phyloP scores from a whole-genome alignment of 2,113 vertebrate genomes.

The Oriolus oriolus region DNA sequence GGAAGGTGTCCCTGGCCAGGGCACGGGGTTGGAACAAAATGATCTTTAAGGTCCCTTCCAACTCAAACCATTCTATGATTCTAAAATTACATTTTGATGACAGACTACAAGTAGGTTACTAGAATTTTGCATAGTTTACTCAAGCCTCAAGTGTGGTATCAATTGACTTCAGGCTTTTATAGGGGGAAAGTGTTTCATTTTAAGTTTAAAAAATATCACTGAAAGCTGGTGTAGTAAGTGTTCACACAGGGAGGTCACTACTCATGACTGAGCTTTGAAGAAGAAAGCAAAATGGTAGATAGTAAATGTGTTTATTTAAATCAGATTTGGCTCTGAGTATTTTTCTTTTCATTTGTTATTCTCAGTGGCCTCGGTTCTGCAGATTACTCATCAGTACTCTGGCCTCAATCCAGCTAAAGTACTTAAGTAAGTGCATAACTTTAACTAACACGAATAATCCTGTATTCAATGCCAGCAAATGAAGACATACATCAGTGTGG shows the following conservation, averaged over 20 bases:
- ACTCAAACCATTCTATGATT: not conserved
- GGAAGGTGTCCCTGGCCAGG: not conserved
- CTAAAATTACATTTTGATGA: not conserved
- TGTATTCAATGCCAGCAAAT: not conserved
- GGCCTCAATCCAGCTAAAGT: conserved; percentile 39
- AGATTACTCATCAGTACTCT: conserved; percentile 26
- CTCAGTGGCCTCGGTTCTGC: not conserved
- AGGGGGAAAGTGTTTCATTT: not conserved
- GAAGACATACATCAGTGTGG: not conserved
- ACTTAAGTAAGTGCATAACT: conserved; percentile 33
- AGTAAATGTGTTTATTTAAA: conserved; percentile 5
- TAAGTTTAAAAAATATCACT: not conserved
- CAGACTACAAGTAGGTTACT: not conserved
- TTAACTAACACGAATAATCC: conserved; percentile 41
- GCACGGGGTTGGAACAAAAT: not conserved
- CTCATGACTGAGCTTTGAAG: not conserved
- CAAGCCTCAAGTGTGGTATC: not conserved
- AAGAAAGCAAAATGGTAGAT: not conserved
- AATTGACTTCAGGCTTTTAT: not conserved
- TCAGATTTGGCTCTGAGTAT: not conserved
- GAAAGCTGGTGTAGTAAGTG: not conserved
- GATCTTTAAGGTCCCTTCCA: not conserved
- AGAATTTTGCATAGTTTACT: not conserved
- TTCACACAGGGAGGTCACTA: not conserved
- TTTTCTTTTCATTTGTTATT: not conserved